These are phyloP conservation scores for Phalacrocorax pelagicus DNA, from an alignment of 2,113 vertebrate genomes.

Conservation along the genomic window DNA sequence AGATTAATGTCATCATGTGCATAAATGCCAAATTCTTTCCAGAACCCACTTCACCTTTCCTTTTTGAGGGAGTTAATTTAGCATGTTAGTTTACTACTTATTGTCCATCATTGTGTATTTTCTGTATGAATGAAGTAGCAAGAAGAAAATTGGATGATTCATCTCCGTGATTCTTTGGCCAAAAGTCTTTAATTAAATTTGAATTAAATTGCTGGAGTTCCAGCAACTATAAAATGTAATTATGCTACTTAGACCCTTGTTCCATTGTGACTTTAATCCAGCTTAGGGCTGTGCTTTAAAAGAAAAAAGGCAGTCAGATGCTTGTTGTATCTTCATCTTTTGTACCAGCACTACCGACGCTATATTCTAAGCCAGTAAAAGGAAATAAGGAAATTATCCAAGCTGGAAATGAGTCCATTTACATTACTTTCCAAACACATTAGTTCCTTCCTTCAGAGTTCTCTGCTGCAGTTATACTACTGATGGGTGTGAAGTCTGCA, in stretches of 20 bases:
- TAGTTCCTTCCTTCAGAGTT: not conserved
- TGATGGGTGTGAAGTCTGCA: not conserved
- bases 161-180: not conserved
- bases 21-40: not conserved
- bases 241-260: not conserved
- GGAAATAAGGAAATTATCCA: not conserved
- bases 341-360: accelerated
- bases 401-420: not conserved
- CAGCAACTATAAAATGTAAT: constrained; percentile 28
- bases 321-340: not conserved
- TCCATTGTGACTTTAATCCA: not conserved
- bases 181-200: constrained; percentile 53
- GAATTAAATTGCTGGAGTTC: constrained; percentile 45
- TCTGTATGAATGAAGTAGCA: constrained; percentile 9
- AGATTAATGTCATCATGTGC: not conserved
- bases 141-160: constrained; percentile 52
- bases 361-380: not conserved
- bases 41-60: not conserved
- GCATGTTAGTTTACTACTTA: not conserved
- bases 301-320: not conserved
- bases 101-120: not conserved
- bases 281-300: not conserved
- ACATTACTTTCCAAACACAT: not conserved
- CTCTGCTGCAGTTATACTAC: not conserved
- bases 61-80: not conserved